A percentile compares a stretch with the other conserved stretches of the same genome.
Evolutionary conservation across 2,888 invertebrate species (phyloP).

Genomic region (Eristalinus sepulchralis): DNA sequence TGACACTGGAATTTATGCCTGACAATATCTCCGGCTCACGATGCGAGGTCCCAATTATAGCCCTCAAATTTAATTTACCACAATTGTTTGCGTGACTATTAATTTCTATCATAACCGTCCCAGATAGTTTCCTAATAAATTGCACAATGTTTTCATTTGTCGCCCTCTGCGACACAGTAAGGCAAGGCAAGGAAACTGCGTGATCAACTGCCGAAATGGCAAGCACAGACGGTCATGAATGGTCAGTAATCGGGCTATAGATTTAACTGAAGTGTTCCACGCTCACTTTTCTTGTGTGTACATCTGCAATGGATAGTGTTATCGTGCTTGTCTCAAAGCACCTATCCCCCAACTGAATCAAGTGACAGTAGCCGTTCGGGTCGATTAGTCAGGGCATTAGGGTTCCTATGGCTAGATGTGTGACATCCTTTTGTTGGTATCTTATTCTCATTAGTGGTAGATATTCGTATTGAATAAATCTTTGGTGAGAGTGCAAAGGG

Average conservation of each 20-base stretch:
- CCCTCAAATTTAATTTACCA: conserved; percentile 32
- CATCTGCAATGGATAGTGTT: conserved; percentile 39
- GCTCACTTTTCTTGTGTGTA: conserved; percentile 3
- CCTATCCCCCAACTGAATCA: conserved; percentile 2
- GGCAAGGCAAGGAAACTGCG: conserved; percentile 11
- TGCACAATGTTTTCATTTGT: conserved; percentile 9
- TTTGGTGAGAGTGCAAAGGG: neutral
- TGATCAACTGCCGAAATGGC: conserved; percentile 27
- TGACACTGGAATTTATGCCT: conserved; percentile 18
- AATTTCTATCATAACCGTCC: conserved; percentile 33
- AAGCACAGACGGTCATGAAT: conserved; percentile 18
- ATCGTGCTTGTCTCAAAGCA: conserved; percentile 17
- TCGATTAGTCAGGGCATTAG: conserved; percentile 29
- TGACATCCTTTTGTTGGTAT: conserved; percentile 30
- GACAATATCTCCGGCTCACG: neutral
- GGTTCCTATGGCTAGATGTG: neutral
- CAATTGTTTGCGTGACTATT: conserved; percentile 40
- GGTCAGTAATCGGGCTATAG: conserved; percentile 44
- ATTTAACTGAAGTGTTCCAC: conserved; percentile 41
- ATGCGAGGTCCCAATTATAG: conserved; percentile 35
- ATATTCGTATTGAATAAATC: conserved; percentile 35
- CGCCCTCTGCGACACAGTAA: neutral
- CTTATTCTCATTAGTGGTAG: conserved; percentile 36
- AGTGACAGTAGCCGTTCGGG: conserved; percentile 21
- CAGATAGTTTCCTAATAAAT: conserved; percentile 35